Conservation (phyloP, 2,113 vertebrate species). For the Proterorhinus semilunaris region DNA sequence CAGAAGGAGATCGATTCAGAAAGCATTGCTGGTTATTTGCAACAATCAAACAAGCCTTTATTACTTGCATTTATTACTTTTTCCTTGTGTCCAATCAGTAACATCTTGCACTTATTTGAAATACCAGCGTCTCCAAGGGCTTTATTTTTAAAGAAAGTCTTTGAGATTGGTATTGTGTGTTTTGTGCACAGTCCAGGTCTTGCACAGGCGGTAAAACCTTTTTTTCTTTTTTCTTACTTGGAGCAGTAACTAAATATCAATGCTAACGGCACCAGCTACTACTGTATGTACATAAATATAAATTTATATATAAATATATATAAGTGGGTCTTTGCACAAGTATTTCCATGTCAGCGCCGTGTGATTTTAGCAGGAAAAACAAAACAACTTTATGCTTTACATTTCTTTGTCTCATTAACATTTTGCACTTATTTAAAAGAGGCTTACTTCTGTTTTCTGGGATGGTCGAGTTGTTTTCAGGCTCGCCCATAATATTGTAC, state of each 20-base stretch:
- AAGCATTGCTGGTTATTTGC: constrained; percentile 25
- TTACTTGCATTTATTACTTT: not conserved
- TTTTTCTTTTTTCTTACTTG: constrained; percentile 28
- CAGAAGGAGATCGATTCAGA: constrained; percentile 11
- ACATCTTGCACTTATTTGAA: constrained; percentile 48
- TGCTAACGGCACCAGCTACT: constrained; percentile 68
- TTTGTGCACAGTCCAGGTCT: constrained; percentile 54
- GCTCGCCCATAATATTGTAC: constrained; percentile 77
- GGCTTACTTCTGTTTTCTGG: constrained; percentile 72
- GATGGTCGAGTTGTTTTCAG: constrained; percentile 71
- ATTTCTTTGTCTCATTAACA: constrained; percentile 80
- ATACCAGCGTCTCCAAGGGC: constrained; percentile 18
- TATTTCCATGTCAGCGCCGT: constrained; percentile 74
- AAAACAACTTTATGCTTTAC: constrained; percentile 77
- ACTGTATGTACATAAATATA: constrained; percentile 68
- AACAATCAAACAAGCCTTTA: constrained; percentile 19
- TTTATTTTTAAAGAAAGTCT: constrained; percentile 9
- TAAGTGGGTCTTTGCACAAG: constrained; percentile 80
- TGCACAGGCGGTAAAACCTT: constrained; percentile 42
- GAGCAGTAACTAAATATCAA: constrained; percentile 66
- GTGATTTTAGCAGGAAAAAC: constrained; percentile 71
- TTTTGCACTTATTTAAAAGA: constrained; percentile 85
- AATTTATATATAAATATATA: constrained; percentile 76
- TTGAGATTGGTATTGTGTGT: constrained; percentile 49
- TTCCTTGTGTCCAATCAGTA: constrained; percentile 39